Conservation (phyloP, 35 echinoderm and acorn worm species). For the Strongylocentrotus purpuratus region DNA sequence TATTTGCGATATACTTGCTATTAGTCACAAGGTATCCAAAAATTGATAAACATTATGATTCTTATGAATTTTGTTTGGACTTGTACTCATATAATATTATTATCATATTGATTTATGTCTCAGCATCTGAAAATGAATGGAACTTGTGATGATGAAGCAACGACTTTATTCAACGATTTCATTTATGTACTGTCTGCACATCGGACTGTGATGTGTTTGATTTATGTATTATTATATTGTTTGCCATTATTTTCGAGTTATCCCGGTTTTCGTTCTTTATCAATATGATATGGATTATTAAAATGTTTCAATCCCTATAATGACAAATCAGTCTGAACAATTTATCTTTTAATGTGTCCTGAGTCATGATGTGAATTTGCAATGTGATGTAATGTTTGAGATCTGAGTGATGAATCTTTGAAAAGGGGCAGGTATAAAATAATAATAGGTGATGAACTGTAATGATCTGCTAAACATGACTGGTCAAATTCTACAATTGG, state of each 20-base stretch:
- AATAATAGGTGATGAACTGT: no score
- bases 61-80: background rate
- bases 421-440: no score
- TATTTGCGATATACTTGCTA: constrained; percentile 19
- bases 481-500: no score
- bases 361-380: background rate
- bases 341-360: background rate
- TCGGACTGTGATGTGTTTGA: background rate
- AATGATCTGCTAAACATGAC: no score
- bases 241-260: constrained; percentile 38
- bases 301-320: constrained; percentile 44
- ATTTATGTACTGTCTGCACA: background rate
- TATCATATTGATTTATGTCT: background rate
- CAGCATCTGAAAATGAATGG: background rate
- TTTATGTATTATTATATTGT: background rate
- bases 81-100: background rate
- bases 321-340: background rate
- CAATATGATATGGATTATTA: constrained; percentile 29
- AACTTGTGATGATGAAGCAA: background rate
- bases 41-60: background rate
- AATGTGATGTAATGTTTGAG: no score
- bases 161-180: background rate
- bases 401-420: no score
- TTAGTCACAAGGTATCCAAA: background rate
- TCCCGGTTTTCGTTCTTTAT: constrained; percentile 29